Base-by-base conservation (phyloP, 2,797 vertebrate species). In the Enteromius paludinosus region DNA sequence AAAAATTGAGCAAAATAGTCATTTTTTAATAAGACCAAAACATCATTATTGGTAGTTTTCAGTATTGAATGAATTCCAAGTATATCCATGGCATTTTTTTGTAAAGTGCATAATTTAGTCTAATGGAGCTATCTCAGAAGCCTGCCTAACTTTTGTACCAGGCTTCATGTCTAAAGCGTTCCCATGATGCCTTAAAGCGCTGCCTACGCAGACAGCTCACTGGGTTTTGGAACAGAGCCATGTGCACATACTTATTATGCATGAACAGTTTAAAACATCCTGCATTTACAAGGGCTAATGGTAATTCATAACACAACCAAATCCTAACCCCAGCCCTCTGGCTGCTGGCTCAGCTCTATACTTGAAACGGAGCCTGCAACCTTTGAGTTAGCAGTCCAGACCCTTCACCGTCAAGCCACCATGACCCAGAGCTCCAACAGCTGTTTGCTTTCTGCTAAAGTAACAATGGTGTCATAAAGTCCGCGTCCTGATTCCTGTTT, bases 361-460 rank as follows among this genome's bases (percentile, higher is more conserved):
- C 28, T 70, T 83, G 81, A 83, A 70, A 69, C 65, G 0, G 49
- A 77, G 64, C 81, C 73, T 68, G n/a, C 28, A 77, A 70, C 52
- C 41, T 76, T 83, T 62, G 73, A 8, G 25, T 69, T 82, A 64
- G 33, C 72, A 76, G 62, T 59, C 28, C 62, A 59, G 81, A 77
- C 52, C 65, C 65, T 59, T 77, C 73, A 35, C 28, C 52, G 28
- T 70, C 28, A 76, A 66, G 38, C 62, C 72, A 69, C 72, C 64
- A 10, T 20, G 62, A 69, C 64, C 72, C 41, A 69, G 72, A 69
- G 81, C 35, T 76, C 33, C 45, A 83, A 83, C 73, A 83, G 73
- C 81, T 83, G 81, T 83, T 83, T 83, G 81, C 73, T 61, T 70
- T 83, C 81, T 49, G 65, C 81, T 25, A 69, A 69, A 77, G 81